phyloP scores from a whole-genome alignment of 2,113 vertebrate genomes.

The Clarias magur region DNA sequence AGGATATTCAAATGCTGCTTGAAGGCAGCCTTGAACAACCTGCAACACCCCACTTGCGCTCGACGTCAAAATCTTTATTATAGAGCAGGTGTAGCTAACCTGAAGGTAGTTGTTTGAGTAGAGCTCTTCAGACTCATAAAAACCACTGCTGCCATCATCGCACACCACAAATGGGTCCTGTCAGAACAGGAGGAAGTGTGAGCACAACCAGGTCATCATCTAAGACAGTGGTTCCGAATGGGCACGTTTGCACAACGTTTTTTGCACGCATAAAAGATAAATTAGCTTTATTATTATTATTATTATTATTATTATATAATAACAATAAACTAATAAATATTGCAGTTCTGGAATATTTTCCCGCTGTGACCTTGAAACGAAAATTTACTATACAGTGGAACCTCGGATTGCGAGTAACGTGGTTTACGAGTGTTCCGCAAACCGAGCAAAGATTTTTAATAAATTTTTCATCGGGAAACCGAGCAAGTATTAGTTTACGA shows the following conservation, averaged over 20 bases:
- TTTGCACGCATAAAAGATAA: background rate
- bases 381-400: background rate
- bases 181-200: slow-evolving; percentile 4
- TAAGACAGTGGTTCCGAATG: background rate
- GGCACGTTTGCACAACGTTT: background rate
- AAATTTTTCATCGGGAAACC: too few species aligned
- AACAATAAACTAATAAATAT: too few species aligned
- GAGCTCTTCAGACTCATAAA: slow-evolving; percentile 24
- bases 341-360: background rate
- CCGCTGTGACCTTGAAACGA: background rate
- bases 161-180: slow-evolving; percentile 31
- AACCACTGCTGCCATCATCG: slow-evolving; percentile 20
- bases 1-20: background rate
- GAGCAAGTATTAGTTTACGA: too few species aligned
- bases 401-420: too few species aligned
- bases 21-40: background rate
- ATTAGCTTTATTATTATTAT: too few species aligned
- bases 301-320: too few species aligned
- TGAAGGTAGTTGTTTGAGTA: slow-evolving; percentile 41
- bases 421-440: too few species aligned
- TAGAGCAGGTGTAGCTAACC: slow-evolving; percentile 18
- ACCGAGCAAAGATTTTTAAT: too few species aligned
- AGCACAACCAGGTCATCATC: background rate
- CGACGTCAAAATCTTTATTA: background rate
- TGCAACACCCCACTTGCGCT: background rate